A percentile compares a stretch with the other conserved stretches of the same genome.
These are phyloP conservation scores for Acipenser ruthenus DNA, from an alignment of 2,797 vertebrate species.

Conservation along the genomic window DNA sequence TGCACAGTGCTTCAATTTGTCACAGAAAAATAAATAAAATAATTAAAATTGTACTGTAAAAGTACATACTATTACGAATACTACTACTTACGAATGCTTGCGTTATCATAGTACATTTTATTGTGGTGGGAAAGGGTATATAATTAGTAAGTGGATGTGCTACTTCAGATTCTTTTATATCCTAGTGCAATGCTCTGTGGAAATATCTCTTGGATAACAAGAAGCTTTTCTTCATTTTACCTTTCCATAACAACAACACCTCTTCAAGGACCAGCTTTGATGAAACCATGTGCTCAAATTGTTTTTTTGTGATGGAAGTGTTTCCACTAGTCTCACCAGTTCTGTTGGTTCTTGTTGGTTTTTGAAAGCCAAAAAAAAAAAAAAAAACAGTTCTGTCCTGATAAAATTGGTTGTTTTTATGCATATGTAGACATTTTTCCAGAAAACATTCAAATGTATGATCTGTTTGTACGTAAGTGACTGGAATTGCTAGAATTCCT, in stretches of 20 bases:
- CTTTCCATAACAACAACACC: not conserved
- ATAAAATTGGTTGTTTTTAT: not conserved
- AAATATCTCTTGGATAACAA: too few species aligned
- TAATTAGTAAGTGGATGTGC: too few species aligned
- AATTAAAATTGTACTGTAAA: too few species aligned
- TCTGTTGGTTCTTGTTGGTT: not conserved
- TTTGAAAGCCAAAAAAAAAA: too few species aligned
- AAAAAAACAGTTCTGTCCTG: not conserved
- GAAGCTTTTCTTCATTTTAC: not conserved
- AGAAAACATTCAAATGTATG: not conserved
- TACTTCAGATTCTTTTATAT: too few species aligned
- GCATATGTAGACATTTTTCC: conserved; percentile 1
- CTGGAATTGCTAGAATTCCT: not conserved
- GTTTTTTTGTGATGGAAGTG: not conserved
- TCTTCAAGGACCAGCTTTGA: not conserved
- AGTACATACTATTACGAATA: too few species aligned
- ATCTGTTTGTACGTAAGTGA: not conserved
- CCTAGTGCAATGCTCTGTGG: too few species aligned
- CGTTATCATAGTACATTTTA: too few species aligned
- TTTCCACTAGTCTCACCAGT: not conserved
- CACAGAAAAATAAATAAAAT: too few species aligned
- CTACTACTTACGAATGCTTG: too few species aligned
- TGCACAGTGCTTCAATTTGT: too few species aligned
- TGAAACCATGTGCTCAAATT: not conserved
- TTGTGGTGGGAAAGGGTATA: too few species aligned